Conservation (phyloP, 92 coral and sea anemone genomes). For the Metridium senile region DNA sequence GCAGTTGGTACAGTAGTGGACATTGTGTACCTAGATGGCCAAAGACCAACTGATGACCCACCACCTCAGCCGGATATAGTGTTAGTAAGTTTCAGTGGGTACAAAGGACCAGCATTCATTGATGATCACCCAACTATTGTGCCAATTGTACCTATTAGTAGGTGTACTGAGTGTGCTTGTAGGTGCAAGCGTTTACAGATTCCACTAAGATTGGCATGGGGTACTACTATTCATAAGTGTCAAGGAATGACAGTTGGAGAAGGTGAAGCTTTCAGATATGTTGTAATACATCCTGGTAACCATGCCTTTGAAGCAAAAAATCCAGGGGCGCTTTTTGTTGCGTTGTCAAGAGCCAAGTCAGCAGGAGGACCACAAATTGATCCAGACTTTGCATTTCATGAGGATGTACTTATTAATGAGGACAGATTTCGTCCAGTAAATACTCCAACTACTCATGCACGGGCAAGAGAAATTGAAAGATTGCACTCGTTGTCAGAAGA, state of each 20-base stretch:
- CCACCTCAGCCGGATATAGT: too few species aligned
- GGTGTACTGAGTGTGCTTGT: slow-evolving; percentile 33
- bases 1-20: slow-evolving; percentile 51
- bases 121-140: slow-evolving; percentile 35
- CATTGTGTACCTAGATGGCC: slow-evolving; percentile 29
- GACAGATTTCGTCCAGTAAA: slow-evolving; percentile 39
- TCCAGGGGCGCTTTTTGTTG: too few species aligned
- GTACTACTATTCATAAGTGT: slow-evolving; percentile 34
- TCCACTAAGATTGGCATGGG: slow-evolving; percentile 48
- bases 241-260: slow-evolving; percentile 45
- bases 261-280: slow-evolving; percentile 33
- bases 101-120: slow-evolving; percentile 37
- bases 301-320: too few species aligned
- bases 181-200: slow-evolving; percentile 34
- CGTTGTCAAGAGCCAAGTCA: too few species aligned
- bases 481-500: slow-evolving; percentile 21
- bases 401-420: slow-evolving; percentile 37
- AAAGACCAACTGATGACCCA: slow-evolving; percentile 34
- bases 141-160: slow-evolving; percentile 43
- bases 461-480: slow-evolving; percentile 39
- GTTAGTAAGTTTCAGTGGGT: slow-evolving; percentile 39
- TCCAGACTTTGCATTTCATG: slow-evolving; percentile 54
- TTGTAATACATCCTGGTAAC: slow-evolving; percentile 54
- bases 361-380: slow-evolving; percentile 26
- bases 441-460: slow-evolving; percentile 37